phyloP scores from a whole-genome alignment of 2,113 vertebrate species.

The Fulica atra region DNA sequence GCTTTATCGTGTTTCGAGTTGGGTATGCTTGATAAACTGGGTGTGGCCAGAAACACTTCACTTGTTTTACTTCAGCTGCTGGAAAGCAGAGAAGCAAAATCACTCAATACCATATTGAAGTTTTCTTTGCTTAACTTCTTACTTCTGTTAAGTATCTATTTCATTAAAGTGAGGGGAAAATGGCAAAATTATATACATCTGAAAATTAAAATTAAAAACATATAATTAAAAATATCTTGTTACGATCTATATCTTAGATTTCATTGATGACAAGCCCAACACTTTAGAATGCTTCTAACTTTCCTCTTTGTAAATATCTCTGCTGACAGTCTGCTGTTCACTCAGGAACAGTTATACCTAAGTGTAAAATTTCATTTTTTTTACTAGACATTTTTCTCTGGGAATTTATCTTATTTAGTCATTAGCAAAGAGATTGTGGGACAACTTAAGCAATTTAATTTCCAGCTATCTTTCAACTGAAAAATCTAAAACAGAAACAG shows the following conservation, averaged over 20 bases:
- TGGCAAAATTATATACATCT: neutral
- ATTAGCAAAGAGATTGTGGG: neutral
- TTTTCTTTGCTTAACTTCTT: neutral
- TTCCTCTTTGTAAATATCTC: neutral
- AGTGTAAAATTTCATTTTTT: neutral
- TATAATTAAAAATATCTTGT: neutral
- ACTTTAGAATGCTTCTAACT: neutral
- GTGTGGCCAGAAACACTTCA: neutral
- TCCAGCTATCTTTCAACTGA: neutral
- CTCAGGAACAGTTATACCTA: neutral
- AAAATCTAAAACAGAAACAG: neutral
- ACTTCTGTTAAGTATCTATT: neutral
- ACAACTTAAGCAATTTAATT: neutral
- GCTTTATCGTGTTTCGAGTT: neutral
- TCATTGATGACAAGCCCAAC: neutral
- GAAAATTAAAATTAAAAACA: no score
- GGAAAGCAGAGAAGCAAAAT: neutral
- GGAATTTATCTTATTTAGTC: neutral
- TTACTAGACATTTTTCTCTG: neutral
- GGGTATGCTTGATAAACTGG: constrained; percentile 26
- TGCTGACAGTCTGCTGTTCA: neutral
- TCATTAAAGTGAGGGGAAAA: neutral
- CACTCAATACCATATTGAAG: accelerated
- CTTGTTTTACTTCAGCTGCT: constrained; percentile 1
- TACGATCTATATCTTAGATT: neutral